phyloP scores from a whole-genome alignment of 2,113 vertebrate species.

The Chloropsis hardwickii region DNA sequence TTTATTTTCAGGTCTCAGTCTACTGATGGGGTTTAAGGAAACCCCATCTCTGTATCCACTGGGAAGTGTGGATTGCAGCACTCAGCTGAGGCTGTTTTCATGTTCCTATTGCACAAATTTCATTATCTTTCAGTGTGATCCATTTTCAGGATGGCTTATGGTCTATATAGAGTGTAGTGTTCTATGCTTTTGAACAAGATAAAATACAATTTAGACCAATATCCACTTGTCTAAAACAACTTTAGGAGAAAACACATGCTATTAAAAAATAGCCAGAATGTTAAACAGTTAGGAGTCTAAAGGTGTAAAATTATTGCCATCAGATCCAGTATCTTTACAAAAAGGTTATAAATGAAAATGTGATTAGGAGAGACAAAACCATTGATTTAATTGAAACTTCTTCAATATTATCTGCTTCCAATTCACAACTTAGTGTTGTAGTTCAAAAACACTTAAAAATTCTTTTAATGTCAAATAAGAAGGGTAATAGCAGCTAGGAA shows the following conservation, averaged over 20 bases:
- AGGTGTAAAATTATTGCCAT: neutral
- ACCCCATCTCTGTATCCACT: neutral
- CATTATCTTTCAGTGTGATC: neutral
- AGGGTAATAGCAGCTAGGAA: neutral
- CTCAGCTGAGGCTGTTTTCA: fast-evolving
- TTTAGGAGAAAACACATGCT: neutral
- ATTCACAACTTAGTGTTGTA: neutral
- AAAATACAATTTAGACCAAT: neutral
- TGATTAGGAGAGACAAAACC: neutral
- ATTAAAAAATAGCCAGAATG: neutral
- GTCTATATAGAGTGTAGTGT: neutral
- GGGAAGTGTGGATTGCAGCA: fast-evolving
- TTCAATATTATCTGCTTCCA: neutral
- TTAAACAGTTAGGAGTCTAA: neutral
- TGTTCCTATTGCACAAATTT: neutral
- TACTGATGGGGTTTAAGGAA: neutral
- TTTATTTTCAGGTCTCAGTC: neutral
- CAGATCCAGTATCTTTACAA: neutral
- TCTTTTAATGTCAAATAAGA: neutral
- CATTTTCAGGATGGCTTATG: neutral
- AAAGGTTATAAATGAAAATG: neutral
- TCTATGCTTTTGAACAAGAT: neutral
- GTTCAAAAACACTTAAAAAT: neutral
- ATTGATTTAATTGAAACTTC: neutral
- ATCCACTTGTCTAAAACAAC: neutral